These are phyloP conservation scores for Drosophila conformis DNA, from an alignment of 2,888 invertebrate genomes.

Conservation along the genomic window DNA sequence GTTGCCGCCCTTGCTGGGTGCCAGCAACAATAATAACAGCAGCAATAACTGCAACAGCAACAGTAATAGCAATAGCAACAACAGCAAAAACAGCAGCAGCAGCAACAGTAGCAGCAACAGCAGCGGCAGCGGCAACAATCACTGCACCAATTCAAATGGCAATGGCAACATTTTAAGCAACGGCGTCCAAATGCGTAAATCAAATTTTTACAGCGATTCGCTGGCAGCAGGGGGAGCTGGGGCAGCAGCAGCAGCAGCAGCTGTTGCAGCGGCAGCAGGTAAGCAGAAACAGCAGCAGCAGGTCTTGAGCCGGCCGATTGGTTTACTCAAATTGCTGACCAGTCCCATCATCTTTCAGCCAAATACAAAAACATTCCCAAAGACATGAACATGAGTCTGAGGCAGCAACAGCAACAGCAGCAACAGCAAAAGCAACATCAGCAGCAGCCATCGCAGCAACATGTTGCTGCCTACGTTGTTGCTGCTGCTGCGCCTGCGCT, in stretches of 20 bases:
- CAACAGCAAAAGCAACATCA: constrained; percentile 18
- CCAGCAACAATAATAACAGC: constrained; percentile 49
- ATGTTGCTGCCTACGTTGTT: constrained; percentile 43
- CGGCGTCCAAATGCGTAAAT: constrained; percentile 60
- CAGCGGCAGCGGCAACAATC: constrained; percentile 29
- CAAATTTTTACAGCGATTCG: constrained; percentile 64
- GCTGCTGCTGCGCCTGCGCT: constrained; percentile 66
- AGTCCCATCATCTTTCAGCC: constrained; percentile 85
- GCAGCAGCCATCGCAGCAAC: constrained; percentile 12
- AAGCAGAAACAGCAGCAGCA: constrained; percentile 58
- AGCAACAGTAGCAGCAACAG: constrained; percentile 11
- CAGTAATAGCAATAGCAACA: constrained; percentile 14
- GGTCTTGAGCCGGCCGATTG: constrained; percentile 81
- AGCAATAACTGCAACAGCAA: constrained; percentile 18
- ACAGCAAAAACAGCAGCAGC: constrained; percentile 12
- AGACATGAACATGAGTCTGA: constrained; percentile 81
- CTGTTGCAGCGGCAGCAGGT: constrained; percentile 33
- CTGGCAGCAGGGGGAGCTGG: constrained; percentile 28
- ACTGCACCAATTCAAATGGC: constrained; percentile 38
- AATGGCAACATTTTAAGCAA: constrained; percentile 44
- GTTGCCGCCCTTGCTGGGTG: constrained; percentile 58
- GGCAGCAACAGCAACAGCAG: constrained; percentile 56
- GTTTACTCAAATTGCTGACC: constrained; percentile 84
- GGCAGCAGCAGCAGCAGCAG: constrained; percentile 43
- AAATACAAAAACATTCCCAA: constrained; percentile 85